phyloP scores from a whole-genome alignment of 2,797 vertebrate species.

The Uromys caudimaculatus region DNA sequence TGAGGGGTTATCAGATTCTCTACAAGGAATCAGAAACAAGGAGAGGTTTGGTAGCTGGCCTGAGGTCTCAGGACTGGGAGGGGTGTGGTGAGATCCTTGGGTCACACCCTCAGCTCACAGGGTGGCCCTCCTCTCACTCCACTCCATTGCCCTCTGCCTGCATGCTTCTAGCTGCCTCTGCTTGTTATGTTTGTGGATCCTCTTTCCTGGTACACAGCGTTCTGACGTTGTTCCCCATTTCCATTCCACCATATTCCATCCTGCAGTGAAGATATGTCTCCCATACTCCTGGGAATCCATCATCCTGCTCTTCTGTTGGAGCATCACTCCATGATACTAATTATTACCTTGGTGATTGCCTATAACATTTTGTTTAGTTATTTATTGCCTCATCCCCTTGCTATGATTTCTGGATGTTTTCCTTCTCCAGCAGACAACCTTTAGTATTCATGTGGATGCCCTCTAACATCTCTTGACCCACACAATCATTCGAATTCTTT shows the following conservation, averaged over 20 bases:
- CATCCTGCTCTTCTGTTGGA: neutral
- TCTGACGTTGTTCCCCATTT: neutral
- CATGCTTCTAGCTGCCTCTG: neutral
- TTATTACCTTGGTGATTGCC: neutral
- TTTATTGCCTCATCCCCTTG: neutral
- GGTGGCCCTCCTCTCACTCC: neutral
- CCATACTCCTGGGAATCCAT: neutral
- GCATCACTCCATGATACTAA: neutral
- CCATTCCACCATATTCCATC: neutral
- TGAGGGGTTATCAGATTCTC: neutral
- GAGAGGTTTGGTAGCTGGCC: neutral
- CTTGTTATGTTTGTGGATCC: neutral
- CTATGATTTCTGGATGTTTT: neutral
- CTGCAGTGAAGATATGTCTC: neutral
- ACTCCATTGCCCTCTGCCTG: too few relatives aligned
- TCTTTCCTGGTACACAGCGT: neutral
- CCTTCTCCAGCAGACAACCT: neutral
- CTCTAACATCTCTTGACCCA: neutral
- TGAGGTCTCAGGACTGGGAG: neutral
- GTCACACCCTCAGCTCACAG: neutral
- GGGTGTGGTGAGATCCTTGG: accelerated
- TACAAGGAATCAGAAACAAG: neutral
- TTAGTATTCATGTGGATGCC: neutral
- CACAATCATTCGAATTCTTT: neutral
- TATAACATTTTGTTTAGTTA: neutral